phyloP scores from a whole-genome alignment of 2,888 invertebrate genomes.

The Leptura quadrifasciata region DNA sequence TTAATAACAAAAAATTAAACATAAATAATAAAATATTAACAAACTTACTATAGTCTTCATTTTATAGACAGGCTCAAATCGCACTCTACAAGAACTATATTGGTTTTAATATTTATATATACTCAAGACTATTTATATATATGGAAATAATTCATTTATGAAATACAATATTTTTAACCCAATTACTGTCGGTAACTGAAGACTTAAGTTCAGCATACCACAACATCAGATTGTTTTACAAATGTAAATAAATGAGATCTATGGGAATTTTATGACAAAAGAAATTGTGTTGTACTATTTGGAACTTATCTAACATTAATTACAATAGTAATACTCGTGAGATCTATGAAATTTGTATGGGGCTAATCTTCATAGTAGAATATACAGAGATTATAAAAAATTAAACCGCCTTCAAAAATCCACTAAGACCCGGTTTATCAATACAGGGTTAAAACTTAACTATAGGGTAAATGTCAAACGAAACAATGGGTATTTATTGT shows the following conservation, averaged over 20 bases:
- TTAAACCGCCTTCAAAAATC: too few species aligned
- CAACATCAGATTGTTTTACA: constrained; percentile 32
- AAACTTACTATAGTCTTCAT: constrained; percentile 29
- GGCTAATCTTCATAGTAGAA: too few species aligned
- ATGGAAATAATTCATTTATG: constrained; percentile 19
- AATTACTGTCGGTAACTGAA: constrained; percentile 32
- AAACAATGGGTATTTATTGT: too few species aligned
- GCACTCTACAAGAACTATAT: neutral
- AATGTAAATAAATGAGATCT: neutral
- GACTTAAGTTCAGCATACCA: constrained; percentile 24
- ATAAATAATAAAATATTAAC: constrained; percentile 4
- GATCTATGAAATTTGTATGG: too few species aligned
- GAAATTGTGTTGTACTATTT: neutral
- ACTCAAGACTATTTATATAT: constrained; percentile 7
- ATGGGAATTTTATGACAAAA: neutral
- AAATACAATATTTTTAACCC: constrained; percentile 38
- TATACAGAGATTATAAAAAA: too few species aligned
- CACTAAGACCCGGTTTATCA: too few species aligned
- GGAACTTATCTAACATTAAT: neutral
- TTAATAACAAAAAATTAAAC: neutral
- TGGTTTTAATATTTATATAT: neutral
- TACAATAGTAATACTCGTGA: too few species aligned
- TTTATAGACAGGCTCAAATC: neutral
- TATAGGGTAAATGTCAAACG: too few species aligned
- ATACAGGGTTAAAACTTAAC: too few species aligned